Conservation (phyloP, 2,113 vertebrate genomes). For the Phylloscopus trochiloides region DNA sequence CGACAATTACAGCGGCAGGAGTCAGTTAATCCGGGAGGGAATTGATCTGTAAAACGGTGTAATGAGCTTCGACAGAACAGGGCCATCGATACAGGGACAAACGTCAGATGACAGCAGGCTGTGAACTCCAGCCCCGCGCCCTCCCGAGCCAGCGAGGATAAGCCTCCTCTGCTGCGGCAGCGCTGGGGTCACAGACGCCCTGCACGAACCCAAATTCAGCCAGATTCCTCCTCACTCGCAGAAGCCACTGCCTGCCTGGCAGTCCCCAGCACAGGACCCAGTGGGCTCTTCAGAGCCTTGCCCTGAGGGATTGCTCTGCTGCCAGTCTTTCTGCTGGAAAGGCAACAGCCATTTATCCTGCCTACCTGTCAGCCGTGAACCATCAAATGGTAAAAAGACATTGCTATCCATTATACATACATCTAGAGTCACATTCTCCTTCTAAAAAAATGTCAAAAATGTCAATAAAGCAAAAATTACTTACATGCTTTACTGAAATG, state of each 20-base stretch:
- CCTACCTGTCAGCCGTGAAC: not conserved
- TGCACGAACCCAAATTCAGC: not conserved
- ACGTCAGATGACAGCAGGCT: not conserved
- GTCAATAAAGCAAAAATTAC: not conserved
- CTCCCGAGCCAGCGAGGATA: not conserved
- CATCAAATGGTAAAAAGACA: not conserved
- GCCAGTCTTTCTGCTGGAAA: not conserved
- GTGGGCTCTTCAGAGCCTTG: not conserved
- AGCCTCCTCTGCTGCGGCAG: not conserved
- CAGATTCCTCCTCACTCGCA: not conserved
- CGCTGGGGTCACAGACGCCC: not conserved
- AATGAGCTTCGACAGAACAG: slow-evolving; percentile 9
- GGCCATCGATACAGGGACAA: not conserved
- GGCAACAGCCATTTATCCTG: not conserved
- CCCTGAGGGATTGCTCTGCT: not conserved
- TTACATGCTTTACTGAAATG: not conserved
- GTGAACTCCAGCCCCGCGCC: not conserved
- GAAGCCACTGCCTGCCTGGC: not conserved
- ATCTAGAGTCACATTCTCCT: not conserved
- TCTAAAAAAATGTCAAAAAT: not conserved
- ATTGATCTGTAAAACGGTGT: slow-evolving; percentile 17
- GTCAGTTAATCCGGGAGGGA: slow-evolving; percentile 1
- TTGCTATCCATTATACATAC: not conserved
- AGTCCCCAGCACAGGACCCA: not conserved
- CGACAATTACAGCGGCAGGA: not conserved